phyloP scores from a whole-genome alignment of 2,113 vertebrate genomes.

The Oncorhynchus kisutch region DNA sequence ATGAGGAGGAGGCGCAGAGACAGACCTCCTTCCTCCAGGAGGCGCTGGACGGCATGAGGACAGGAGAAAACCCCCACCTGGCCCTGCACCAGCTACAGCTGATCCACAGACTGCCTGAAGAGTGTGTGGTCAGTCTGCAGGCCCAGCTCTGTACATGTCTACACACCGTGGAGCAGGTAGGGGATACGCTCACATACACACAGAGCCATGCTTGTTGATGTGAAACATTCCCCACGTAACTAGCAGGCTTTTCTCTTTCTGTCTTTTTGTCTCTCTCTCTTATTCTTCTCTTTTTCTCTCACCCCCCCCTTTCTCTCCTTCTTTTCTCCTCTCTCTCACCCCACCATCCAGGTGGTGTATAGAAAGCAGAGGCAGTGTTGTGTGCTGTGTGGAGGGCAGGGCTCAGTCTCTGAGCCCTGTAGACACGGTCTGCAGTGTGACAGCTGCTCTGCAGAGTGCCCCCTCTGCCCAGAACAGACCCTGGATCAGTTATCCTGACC shows the following conservation, averaged over 20 bases:
- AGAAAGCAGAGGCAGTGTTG: constrained; percentile 93
- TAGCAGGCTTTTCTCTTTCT: neutral
- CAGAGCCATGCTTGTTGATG: neutral
- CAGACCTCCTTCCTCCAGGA: constrained; percentile 89
- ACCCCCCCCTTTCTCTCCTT: too few relatives aligned
- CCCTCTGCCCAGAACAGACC: constrained; percentile 83
- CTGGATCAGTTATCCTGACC: constrained; percentile 84
- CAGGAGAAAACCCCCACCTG: constrained; percentile 80
- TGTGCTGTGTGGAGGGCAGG: constrained; percentile 88
- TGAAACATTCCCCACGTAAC: too few relatives aligned
- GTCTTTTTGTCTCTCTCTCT: neutral
- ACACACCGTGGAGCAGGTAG: constrained; percentile 92
- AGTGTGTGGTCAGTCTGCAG: constrained; percentile 88
- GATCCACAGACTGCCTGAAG: constrained; percentile 84
- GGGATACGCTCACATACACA: neutral
- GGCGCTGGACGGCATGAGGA: constrained; percentile 84
- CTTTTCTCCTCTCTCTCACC: too few relatives aligned
- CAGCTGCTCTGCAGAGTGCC: constrained; percentile 85
- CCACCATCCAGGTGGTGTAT: constrained; percentile 84
- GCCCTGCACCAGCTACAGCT: constrained; percentile 83
- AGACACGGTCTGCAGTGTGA: constrained; percentile 92
- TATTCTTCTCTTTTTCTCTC: too few relatives aligned
- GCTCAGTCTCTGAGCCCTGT: constrained; percentile 85
- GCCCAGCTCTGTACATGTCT: constrained; percentile 90
- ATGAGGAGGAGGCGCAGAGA: constrained; percentile 85